Conservation (phyloP, 2,888 invertebrate species). For the Timandra comae region DNA sequence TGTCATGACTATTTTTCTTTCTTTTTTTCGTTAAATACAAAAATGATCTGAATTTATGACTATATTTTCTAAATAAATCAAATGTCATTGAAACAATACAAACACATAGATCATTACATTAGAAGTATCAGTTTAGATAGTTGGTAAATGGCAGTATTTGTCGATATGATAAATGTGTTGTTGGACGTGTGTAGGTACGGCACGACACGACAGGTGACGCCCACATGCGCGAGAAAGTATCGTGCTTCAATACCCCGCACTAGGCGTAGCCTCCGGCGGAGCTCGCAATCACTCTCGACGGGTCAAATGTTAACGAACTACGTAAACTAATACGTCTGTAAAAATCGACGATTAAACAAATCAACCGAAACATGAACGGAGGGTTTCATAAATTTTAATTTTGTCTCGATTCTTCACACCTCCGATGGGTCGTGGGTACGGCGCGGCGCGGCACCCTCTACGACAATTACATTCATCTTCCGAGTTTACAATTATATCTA, state of each 20-base stretch:
- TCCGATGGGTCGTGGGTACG: slow-evolving; percentile 5
- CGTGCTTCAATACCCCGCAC: slow-evolving; percentile 17
- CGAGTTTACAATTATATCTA: neutral
- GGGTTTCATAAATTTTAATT: slow-evolving; percentile 15
- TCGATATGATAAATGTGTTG: slow-evolving; percentile 21
- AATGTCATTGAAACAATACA: no score
- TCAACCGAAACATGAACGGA: slow-evolving; percentile 12
- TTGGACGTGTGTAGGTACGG: slow-evolving; percentile 3
- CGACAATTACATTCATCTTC: neutral
- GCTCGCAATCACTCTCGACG: slow-evolving; percentile 5
- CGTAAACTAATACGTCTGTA: slow-evolving; percentile 12
- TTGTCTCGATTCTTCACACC: slow-evolving; percentile 21
- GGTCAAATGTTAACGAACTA: slow-evolving; percentile 21
- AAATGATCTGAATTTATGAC: no score
- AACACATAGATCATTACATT: no score
- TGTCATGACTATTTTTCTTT: no score
- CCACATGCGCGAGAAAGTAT: slow-evolving; percentile 50
- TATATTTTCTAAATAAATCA: no score
- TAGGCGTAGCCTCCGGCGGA: slow-evolving; percentile 4
- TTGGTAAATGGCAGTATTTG: no score
- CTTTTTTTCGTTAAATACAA: no score
- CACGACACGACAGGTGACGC: slow-evolving; percentile 50
- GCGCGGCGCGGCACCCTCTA: neutral
- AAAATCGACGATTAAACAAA: slow-evolving; percentile 18
- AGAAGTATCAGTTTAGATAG: no score